phyloP scores from a whole-genome alignment of 2,113 vertebrate species.

The Isurus oxyrinchus region DNA sequence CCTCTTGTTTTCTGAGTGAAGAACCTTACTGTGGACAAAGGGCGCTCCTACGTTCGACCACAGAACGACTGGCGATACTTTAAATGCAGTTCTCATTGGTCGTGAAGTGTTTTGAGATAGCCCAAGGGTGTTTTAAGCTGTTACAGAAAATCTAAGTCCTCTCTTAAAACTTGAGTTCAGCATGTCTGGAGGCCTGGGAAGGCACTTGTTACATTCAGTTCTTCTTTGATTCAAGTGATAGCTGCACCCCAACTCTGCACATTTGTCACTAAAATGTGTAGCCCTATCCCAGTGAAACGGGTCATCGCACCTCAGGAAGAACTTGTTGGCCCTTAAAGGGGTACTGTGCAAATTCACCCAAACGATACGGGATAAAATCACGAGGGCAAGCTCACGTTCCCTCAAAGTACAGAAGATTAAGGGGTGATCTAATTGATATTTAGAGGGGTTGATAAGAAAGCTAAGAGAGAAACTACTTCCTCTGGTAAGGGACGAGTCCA shows the following conservation, averaged over 20 bases:
- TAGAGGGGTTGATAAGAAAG: not conserved
- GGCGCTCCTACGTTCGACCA: not conserved
- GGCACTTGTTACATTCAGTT: not conserved
- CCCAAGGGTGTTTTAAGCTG: not conserved
- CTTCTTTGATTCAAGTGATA: not conserved
- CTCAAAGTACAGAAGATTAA: not conserved
- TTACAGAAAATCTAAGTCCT: not conserved
- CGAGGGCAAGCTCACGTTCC: not conserved
- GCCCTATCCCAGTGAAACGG: not conserved
- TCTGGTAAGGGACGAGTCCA: too few species aligned
- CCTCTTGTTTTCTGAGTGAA: not conserved
- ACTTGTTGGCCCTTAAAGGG: not conserved
- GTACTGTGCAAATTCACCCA: too few species aligned
- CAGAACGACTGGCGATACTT: not conserved
- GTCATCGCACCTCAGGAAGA: not conserved
- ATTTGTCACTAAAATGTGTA: not conserved
- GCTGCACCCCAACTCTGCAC: too few species aligned
- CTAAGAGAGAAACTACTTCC: too few species aligned
- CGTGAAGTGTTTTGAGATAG: not conserved
- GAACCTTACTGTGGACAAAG: not conserved
- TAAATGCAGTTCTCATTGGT: not conserved
- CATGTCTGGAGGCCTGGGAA: not conserved
- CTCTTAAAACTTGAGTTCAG: not conserved
- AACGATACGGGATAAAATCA: not conserved
- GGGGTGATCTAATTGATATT: not conserved